Evolutionary conservation across 1,140 invertebrate species (phyloP).

Genomic region (Latrodectus geometricus): DNA sequence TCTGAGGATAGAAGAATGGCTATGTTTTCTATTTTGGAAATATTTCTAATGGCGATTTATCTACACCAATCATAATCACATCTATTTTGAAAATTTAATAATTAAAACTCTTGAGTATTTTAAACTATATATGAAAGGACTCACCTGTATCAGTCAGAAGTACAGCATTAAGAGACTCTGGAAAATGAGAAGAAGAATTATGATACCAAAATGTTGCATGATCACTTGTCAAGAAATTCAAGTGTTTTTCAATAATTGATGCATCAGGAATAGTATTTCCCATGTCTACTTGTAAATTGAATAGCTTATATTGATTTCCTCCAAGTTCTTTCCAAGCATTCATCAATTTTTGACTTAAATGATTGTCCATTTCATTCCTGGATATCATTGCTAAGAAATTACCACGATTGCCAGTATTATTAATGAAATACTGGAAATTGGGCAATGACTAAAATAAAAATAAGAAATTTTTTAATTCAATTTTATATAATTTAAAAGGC

Average conservation of each 20-base stretch:
- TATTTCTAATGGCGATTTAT: too few species aligned
- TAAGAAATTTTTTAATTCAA: not conserved
- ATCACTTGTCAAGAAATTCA: conserved; percentile 67
- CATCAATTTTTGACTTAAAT: conserved; percentile 65
- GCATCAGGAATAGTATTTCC: conserved; percentile 52
- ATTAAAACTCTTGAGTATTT: too few species aligned
- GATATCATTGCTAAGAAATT: conserved; percentile 69
- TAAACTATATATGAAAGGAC: not conserved
- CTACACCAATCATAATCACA: too few species aligned
- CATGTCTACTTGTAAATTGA: conserved; percentile 63
- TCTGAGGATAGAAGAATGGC: too few species aligned
- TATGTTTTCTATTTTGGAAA: too few species aligned
- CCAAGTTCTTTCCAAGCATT: conserved; percentile 63
- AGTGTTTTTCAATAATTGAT: conserved; percentile 61
- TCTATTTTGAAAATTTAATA: too few species aligned
- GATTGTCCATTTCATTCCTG: conserved; percentile 65
- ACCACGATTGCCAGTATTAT: conserved; percentile 66
- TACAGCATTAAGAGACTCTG: conserved; percentile 66
- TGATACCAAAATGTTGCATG: conserved; percentile 68
- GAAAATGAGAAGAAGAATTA: conserved; percentile 51
- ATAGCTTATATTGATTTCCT: conserved; percentile 63
- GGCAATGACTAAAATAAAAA: conserved; percentile 63
- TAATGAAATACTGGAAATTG: conserved; percentile 64
- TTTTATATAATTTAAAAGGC: too few species aligned
- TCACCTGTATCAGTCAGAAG: conserved; percentile 70